Evolutionary conservation across 2,113 vertebrate genomes (phyloP).

Genomic region (Butorides virescens): DNA sequence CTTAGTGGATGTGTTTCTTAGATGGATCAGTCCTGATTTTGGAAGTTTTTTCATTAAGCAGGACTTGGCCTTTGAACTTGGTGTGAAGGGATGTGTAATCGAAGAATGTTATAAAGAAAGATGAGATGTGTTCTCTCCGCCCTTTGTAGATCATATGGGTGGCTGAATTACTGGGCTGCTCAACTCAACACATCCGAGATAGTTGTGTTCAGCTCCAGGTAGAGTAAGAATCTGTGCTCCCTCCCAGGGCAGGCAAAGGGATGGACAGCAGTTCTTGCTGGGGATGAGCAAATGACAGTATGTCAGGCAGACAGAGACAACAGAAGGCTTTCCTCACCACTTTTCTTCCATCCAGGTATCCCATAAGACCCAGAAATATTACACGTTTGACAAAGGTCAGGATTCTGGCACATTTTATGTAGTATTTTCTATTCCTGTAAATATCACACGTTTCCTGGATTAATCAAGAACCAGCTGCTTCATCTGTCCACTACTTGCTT

Average conservation of each 20-base stretch:
- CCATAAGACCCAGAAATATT: not conserved
- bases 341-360: not conserved
- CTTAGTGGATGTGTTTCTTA: not conserved
- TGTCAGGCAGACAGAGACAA: not conserved
- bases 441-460: not conserved
- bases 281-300: not conserved
- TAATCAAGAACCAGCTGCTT: not conserved
- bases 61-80: not conserved
- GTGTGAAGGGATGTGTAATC: not conserved
- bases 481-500: not conserved
- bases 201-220: not conserved
- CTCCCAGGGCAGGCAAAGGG: not conserved
- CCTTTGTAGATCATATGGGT: not conserved
- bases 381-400: not conserved
- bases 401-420: not conserved
- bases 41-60: not conserved
- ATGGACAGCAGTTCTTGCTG: not conserved
- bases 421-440: not conserved
- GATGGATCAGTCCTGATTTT: not conserved
- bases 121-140: not conserved
- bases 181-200: not conserved
- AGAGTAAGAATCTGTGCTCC: not conserved
- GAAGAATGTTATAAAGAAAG: not conserved
- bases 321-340: not conserved
- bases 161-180: not conserved